phyloP scores from a whole-genome alignment of 2,888 invertebrate species.

The Leptogaster cylindrica region DNA sequence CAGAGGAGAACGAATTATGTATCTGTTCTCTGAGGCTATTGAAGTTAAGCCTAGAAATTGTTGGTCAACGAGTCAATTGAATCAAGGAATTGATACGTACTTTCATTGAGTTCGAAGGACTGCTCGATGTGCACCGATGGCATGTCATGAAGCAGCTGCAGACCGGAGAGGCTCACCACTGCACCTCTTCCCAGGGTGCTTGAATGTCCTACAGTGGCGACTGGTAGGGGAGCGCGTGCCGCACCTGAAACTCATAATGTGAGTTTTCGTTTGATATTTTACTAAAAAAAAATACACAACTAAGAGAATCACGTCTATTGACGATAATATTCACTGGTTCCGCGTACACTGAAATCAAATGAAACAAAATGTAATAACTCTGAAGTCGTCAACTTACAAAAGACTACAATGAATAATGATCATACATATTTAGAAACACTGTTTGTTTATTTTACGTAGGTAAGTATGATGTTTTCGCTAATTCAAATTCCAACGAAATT shows the following conservation, averaged over 20 bases:
- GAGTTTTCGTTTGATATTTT: background rate
- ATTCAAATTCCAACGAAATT: too few relatives aligned
- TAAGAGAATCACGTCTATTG: constrained; percentile 45
- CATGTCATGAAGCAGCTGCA: constrained; percentile 74
- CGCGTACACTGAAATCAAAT: constrained; percentile 53
- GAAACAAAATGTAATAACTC: background rate
- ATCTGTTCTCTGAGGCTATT: constrained; percentile 74
- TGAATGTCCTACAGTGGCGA: constrained; percentile 54
- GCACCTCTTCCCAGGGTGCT: constrained; percentile 52
- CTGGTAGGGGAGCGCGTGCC: constrained; percentile 53
- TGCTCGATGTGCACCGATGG: constrained; percentile 77
- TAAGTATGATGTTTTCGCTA: too few relatives aligned
- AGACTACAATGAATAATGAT: background rate
- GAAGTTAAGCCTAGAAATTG: constrained; percentile 54
- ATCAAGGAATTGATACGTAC: too few relatives aligned
- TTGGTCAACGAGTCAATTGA: constrained; percentile 13
- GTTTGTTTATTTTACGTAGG: too few relatives aligned
- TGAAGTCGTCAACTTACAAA: background rate
- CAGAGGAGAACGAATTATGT: constrained; percentile 72
- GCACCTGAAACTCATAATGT: constrained; percentile 46
- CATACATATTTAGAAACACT: background rate
- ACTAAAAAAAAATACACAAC: background rate
- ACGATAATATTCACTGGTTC: constrained; percentile 56
- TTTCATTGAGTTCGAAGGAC: constrained; percentile 77
- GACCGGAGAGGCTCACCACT: constrained; percentile 67